Evolutionary conservation across 1,140 invertebrate genomes (phyloP).

Genomic region (Scaptomyza montana): DNA sequence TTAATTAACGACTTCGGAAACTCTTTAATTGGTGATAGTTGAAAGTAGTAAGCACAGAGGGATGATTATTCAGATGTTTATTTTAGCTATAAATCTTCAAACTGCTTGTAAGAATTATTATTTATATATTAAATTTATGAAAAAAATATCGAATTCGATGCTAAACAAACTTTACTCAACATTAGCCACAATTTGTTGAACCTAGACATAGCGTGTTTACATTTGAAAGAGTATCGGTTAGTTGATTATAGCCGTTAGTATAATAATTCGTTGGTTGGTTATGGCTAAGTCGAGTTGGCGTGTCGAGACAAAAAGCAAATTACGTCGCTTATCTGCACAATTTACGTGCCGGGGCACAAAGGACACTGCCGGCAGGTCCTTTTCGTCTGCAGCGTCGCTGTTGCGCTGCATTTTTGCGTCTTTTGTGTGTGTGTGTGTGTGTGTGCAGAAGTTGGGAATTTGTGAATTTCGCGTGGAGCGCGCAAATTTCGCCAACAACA

Average conservation of each 20-base stretch:
- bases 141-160: no score
- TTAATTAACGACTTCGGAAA: not conserved
- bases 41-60: not conserved
- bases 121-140: no score
- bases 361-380: slow-evolving; percentile 32
- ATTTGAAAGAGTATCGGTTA: not conserved
- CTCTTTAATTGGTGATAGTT: not conserved
- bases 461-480: slow-evolving; percentile 58
- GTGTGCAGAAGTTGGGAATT: slow-evolving; percentile 54
- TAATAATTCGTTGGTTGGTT: slow-evolving; percentile 17
- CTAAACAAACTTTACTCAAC: no score
- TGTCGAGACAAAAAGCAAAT: slow-evolving; percentile 51
- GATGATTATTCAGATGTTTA: no score
- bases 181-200: no score
- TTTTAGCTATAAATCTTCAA: no score
- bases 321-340: slow-evolving; percentile 49
- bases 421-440: slow-evolving; percentile 28
- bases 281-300: slow-evolving; percentile 19
- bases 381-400: slow-evolving; percentile 25
- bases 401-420: slow-evolving; percentile 48
- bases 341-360: slow-evolving; percentile 54
- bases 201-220: no score
- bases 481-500: slow-evolving; percentile 64
- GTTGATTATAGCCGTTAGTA: not conserved
- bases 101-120: no score